These are phyloP conservation scores for Azorinus chamasolen DNA, from an alignment of 2,888 invertebrate species.

Conservation along the genomic window DNA sequence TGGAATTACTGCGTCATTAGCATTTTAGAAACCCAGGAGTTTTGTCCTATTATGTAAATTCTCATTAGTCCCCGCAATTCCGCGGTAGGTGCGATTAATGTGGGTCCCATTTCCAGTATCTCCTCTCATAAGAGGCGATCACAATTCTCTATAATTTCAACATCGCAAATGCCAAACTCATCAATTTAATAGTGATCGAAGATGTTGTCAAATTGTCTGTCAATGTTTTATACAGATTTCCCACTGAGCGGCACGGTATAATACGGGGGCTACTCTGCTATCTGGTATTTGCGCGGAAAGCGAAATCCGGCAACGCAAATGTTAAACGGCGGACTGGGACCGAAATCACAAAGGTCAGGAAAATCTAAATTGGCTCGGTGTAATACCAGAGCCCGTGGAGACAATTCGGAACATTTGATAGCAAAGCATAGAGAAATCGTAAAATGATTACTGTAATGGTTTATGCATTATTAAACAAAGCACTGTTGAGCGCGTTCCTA, in stretches of 20 bases:
- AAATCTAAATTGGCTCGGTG: slow-evolving; percentile 46
- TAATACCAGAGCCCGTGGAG: slow-evolving; percentile 38
- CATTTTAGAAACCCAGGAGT: no score
- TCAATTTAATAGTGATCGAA: slow-evolving; percentile 6
- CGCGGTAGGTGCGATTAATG: no score
- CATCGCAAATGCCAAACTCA: slow-evolving; percentile 6
- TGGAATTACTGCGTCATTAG: no score
- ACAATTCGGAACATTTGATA: slow-evolving; percentile 18
- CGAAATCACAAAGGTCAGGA: slow-evolving; percentile 50
- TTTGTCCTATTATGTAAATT: no score
- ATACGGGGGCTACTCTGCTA: neutral
- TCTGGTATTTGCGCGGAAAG: slow-evolving; percentile 10
- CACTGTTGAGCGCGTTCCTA: no score
- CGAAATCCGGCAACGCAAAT: slow-evolving; percentile 45
- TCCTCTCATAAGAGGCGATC: no score
- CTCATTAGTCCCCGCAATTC: no score
- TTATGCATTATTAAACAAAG: slow-evolving; percentile 14
- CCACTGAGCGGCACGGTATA: neutral
- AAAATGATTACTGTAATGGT: slow-evolving; percentile 39
- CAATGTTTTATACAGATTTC: slow-evolving; percentile 8
- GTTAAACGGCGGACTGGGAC: slow-evolving; percentile 55
- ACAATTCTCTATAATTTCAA: neutral
- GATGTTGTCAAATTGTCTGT: neutral
- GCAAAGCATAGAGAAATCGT: slow-evolving; percentile 39
- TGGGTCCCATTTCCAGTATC: no score